Base-by-base conservation (phyloP, 2,888 invertebrate genomes). In the Ectemnius cavifrons region DNA sequence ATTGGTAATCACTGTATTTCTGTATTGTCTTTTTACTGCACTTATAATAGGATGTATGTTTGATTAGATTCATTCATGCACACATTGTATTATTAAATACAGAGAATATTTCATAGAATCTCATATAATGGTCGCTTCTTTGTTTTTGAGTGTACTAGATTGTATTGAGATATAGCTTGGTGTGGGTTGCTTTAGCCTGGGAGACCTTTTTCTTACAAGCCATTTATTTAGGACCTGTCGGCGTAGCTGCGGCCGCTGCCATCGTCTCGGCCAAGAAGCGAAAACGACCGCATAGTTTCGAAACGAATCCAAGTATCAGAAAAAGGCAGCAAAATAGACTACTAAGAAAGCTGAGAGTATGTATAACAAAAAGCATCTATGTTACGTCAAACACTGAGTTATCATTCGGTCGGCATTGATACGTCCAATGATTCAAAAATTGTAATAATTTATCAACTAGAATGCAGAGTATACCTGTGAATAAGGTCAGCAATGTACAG, bases 201-300 rank as follows among this genome's bases (percentile, higher is more conserved):
- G 52, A 72, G 71, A 62, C 73, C 60, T 61, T 78, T 75, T 63
- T 27, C 37, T 71, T 71, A 73, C 62, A 70, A 76, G 71, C 59
- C 45, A 58, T 72, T 67, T 68, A 46, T 70, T 73, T 89, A 97
- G 97, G 97, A 74, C 98, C 98, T 13, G 96, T 98, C 71, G 98
- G 98, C 61, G 97, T 98, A 91, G 98, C 98, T 20, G 98, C 98
- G 3, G 98, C 98, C 3, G 98, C 98, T 58, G 98, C 98, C 58
- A 98, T 98, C 85, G 97, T 97, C 23, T 98, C 98, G 3, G 97
- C 97, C 0, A 98, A 98, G 91, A 98, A 98, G 90, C 94, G 98
- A 86, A 98, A 98, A 92, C 92, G 98, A 84, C 97, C 98, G 56
- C 98, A 98, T 92, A 96, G 97, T 72, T 98, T 98, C 91, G 98